phyloP scores from a whole-genome alignment of 2,113 vertebrate genomes.

The Cathartes aura region DNA sequence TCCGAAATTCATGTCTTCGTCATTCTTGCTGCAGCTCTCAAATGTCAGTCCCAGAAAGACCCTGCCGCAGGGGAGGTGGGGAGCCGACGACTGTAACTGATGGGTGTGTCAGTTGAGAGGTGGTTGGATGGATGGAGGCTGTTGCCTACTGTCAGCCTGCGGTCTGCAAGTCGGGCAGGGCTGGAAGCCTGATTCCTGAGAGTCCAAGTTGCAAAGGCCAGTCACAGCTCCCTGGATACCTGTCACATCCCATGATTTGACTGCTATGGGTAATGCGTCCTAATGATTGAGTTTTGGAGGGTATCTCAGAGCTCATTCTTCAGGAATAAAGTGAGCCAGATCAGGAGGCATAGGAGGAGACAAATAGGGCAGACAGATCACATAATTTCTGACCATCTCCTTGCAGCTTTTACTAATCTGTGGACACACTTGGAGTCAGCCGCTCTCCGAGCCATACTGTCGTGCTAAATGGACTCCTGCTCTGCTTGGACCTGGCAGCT shows the following conservation, averaged over 20 bases:
- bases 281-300: not conserved
- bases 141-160: not conserved
- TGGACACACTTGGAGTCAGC: not conserved
- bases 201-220: not conserved
- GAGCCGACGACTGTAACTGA: fast-evolving
- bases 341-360: not conserved
- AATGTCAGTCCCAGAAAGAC: not conserved
- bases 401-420: not conserved
- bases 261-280: fast-evolving
- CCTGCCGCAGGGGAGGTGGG: not conserved
- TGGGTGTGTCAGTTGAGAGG: not conserved
- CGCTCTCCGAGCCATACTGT: fast-evolving
- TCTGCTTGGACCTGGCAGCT: not conserved
- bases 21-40: not conserved
- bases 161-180: not conserved
- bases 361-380: not conserved
- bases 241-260: not conserved
- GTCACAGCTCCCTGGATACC: not conserved
- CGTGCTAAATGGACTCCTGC: not conserved
- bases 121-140: not conserved
- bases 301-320: not conserved
- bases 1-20: fast-evolving
- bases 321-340: not conserved
- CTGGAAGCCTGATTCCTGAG: not conserved
- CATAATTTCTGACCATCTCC: not conserved